Evolutionary conservation across 2,888 invertebrate species (phyloP).

Genomic region (Lithophane socia): DNA sequence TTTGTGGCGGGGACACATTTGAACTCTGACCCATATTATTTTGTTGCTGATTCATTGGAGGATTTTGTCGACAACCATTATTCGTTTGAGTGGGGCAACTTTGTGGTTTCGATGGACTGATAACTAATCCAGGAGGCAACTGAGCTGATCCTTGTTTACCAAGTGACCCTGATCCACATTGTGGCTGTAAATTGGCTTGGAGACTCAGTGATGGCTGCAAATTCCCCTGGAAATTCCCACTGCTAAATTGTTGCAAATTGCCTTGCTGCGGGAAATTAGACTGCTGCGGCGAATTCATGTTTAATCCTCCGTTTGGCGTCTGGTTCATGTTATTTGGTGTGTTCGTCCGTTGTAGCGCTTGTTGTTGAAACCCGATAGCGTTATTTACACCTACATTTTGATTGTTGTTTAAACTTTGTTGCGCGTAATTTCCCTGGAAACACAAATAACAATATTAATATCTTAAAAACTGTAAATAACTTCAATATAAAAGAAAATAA

Average conservation of each 20-base stretch:
- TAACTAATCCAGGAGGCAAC: slow-evolving; percentile 26
- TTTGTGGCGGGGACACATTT: slow-evolving; percentile 41
- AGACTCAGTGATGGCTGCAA: slow-evolving; percentile 68
- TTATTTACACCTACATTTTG: slow-evolving; percentile 65
- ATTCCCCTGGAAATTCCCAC: slow-evolving; percentile 61
- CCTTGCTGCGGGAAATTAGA: slow-evolving; percentile 52
- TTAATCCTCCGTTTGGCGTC: slow-evolving; percentile 56
- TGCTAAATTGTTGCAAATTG: slow-evolving; percentile 58
- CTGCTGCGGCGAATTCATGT: slow-evolving; percentile 55
- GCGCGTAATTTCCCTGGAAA: slow-evolving; percentile 71
- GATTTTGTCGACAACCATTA: slow-evolving; percentile 37
- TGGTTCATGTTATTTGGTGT: slow-evolving; percentile 61
- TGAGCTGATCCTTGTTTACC: slow-evolving; percentile 57
- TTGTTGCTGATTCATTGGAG: slow-evolving; percentile 45
- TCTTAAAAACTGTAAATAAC: slow-evolving; percentile 22
- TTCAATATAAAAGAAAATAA: slow-evolving; percentile 37
- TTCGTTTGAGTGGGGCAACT: slow-evolving; percentile 29
- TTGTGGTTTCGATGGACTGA: slow-evolving; percentile 35
- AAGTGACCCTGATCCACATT: slow-evolving; percentile 27
- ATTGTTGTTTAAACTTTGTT: slow-evolving; percentile 66
- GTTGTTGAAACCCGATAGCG: slow-evolving; percentile 59
- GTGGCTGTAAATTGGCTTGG: slow-evolving; percentile 58
- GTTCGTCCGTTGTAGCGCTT: slow-evolving; percentile 43
- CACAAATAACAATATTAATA: slow-evolving; percentile 17
- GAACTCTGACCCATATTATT: slow-evolving; percentile 34